Percentiles rank a stretch among this genome's conserved stretches.
These are phyloP conservation scores for Chelonus insularis DNA, from an alignment of 1,140 invertebrate species.

Conservation along the genomic window DNA sequence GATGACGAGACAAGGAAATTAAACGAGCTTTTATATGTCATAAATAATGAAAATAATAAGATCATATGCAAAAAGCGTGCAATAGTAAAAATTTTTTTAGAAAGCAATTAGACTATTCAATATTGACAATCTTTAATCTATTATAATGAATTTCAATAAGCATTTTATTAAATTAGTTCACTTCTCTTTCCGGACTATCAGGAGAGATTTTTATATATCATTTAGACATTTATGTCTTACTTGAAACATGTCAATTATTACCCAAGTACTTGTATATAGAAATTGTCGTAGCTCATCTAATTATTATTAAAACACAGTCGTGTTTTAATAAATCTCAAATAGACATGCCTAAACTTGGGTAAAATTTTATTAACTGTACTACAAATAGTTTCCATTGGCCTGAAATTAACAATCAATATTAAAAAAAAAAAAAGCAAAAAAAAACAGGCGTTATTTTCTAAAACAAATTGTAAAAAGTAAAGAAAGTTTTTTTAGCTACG, in stretches of 20 bases:
- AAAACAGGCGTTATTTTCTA: background rate
- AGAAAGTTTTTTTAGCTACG: conserved; percentile 17
- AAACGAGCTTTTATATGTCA: background rate
- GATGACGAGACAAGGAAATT: too few relatives aligned
- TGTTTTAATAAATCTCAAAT: too few relatives aligned
- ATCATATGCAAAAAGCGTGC: conserved; percentile 4
- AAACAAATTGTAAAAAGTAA: too few relatives aligned
- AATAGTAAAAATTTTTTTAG: conserved; percentile 21
- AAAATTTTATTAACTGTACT: background rate
- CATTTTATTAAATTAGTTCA: conserved; percentile 32
- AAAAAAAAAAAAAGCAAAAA: conserved; percentile 2
- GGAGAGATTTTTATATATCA: too few relatives aligned
- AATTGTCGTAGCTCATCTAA: background rate
- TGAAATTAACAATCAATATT: conserved; percentile 8
- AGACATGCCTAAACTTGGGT: background rate
- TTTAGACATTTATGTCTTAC: background rate
- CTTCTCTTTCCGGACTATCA: too few relatives aligned
- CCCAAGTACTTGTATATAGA: background rate
- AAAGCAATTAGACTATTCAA: conserved; percentile 38
- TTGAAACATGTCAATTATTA: conserved; percentile 1
- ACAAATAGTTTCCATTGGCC: conserved; percentile 25
- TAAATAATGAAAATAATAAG: background rate
- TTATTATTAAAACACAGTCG: too few relatives aligned
- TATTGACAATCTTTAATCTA: conserved; percentile 53
- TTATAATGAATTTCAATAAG: conserved; percentile 44